Evolutionary conservation across 2,113 vertebrate genomes (phyloP).

Genomic region (Poeciliopsis retropinna): DNA sequence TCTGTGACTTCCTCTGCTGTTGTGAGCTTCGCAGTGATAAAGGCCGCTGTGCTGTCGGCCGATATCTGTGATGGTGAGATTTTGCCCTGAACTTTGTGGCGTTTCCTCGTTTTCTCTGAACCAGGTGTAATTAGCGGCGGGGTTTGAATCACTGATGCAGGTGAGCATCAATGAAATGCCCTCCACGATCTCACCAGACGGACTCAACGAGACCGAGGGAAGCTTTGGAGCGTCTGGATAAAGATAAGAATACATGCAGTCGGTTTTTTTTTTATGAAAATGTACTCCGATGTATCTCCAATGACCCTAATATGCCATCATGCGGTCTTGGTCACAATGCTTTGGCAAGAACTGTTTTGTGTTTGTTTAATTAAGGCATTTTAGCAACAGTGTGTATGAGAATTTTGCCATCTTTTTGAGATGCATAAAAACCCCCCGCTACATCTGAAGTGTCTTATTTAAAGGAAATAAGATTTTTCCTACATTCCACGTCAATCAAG

Average conservation of each 20-base stretch:
- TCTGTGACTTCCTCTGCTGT: not conserved
- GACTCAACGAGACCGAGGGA: not conserved
- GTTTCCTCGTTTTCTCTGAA: not conserved
- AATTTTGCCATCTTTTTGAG: no score
- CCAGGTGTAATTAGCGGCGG: slow-evolving; percentile 31
- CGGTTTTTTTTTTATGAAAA: no score
- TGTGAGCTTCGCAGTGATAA: not conserved
- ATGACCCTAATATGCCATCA: no score
- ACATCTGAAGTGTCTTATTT: not conserved
- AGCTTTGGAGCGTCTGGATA: not conserved
- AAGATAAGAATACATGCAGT: not conserved
- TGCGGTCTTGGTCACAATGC: no score
- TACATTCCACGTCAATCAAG: slow-evolving; percentile 7
- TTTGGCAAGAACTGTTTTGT: no score
- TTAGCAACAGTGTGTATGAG: no score
- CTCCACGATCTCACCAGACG: slow-evolving; percentile 5
- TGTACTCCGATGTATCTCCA: no score
- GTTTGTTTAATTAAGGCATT: no score
- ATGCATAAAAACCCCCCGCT: no score
- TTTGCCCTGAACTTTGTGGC: not conserved
- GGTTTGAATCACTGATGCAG: slow-evolving; percentile 11
- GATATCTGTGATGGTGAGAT: not conserved
- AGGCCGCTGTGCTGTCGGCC: not conserved
- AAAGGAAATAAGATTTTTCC: not conserved
- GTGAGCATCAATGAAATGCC: not conserved